phyloP scores from a whole-genome alignment of 1,140 invertebrate species.

The Dreissena rostriformis region DNA sequence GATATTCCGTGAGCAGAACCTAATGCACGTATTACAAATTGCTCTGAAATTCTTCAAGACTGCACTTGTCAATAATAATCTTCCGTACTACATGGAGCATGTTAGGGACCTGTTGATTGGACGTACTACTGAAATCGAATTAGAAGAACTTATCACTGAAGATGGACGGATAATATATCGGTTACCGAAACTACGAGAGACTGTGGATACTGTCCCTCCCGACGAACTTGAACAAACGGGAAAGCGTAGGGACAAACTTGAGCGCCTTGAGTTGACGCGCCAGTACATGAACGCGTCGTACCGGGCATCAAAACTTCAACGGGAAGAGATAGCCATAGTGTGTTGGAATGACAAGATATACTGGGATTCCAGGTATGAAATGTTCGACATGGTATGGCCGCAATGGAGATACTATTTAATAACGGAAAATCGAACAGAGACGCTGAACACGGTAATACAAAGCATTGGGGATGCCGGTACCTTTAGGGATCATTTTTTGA shows the following conservation, averaged over 20 bases:
- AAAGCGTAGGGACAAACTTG: background rate
- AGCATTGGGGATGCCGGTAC: background rate
- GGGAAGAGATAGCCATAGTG: background rate
- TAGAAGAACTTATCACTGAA: no score
- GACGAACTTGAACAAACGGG: background rate
- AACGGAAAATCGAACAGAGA: background rate
- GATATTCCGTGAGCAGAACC: background rate
- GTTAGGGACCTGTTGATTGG: constrained; percentile 6
- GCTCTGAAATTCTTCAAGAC: no score
- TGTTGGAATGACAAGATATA: constrained; percentile 20
- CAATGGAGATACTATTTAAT: constrained; percentile 7
- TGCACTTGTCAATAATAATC: background rate
- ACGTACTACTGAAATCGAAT: no score
- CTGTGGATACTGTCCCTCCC: background rate
- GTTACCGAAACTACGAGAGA: constrained; percentile 6
- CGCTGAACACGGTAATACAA: background rate
- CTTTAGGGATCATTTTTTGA: constrained; percentile 4
- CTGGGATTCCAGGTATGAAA: background rate
- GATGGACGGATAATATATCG: no score
- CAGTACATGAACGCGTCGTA: constrained; percentile 5
- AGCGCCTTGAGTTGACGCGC: constrained; percentile 5
- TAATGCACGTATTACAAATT: no score
- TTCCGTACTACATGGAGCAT: constrained; percentile 14
- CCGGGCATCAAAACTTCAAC: background rate
- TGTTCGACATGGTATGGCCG: constrained; percentile 34